phyloP scores from a whole-genome alignment of 2,888 invertebrate species.

The Nomada goodeniana region DNA sequence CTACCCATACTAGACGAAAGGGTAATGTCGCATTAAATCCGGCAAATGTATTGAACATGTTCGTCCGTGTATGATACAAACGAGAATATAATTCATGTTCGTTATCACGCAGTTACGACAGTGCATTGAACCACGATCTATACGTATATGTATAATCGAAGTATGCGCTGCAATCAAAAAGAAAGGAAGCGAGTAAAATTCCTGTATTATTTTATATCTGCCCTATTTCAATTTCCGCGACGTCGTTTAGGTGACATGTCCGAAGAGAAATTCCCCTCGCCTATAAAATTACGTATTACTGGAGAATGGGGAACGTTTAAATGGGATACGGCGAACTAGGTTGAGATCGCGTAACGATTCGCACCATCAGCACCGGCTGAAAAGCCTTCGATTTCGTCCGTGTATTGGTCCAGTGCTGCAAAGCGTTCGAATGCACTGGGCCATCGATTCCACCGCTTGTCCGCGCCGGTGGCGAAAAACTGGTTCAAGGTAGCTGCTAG shows the following conservation, averaged over 20 bases:
- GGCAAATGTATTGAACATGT: not conserved
- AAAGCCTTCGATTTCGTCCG: conserved; percentile 14
- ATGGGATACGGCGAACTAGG: not conserved
- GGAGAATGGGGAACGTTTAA: not conserved
- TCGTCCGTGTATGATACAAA: too few species aligned
- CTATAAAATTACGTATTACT: too few species aligned
- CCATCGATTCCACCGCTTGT: conserved; percentile 50
- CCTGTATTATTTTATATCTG: not conserved
- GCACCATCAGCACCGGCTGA: not conserved
- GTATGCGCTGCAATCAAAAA: too few species aligned
- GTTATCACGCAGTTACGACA: too few species aligned
- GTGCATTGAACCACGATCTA: too few species aligned
- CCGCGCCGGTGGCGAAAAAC: conserved; percentile 42
- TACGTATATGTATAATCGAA: too few species aligned
- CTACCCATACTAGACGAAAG: not conserved
- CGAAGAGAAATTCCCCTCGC: not conserved
- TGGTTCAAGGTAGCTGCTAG: conserved; percentile 56
- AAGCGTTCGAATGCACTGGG: conserved; percentile 19
- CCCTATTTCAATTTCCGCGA: not conserved
- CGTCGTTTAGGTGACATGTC: not conserved
- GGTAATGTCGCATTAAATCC: not conserved
- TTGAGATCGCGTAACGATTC: conserved; percentile 9
- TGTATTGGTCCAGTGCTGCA: conserved; percentile 20
- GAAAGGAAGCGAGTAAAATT: not conserved
- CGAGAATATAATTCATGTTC: too few species aligned